Base-by-base conservation (phyloP, 2,113 vertebrate genomes). In the Cettia cetti region DNA sequence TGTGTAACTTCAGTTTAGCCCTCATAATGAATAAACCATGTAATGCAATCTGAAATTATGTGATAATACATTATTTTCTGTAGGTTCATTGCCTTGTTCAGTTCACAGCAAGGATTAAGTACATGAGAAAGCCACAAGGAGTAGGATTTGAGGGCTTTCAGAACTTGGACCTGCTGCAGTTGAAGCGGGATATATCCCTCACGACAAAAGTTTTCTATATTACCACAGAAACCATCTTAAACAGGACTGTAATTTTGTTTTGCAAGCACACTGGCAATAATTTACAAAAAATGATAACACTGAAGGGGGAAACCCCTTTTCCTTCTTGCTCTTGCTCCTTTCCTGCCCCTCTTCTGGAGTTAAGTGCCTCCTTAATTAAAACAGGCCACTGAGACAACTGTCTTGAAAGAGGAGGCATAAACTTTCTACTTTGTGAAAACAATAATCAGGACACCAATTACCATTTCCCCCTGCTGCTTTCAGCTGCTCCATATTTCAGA, bases 21-120 rank as follows among this genome's bases (percentile, higher is more conserved):
- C 40, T 84, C 33, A 7, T 83, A 64, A 88, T 78, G 72, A 88
- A 49, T 54, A 53, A 3, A 68, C 28, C 21, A 33, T 57, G 45
- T 23, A 75, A 75, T 53, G 52, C n/a, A 71, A 56, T 78, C 76
- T 93, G 60, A 61, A 93, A 31, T 86, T 89, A 71, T 33, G 45
- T 72, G 69, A 75, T 86, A 68, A 75, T 92, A 81, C 53, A 30
- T 66, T 81, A 33, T 97, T 96, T 96, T 93, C 80, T 78, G 64
- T 70, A 52, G 71, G 60, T 93, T 91, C 71, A 54, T 44, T 86
- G 76, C 88, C 47, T 90, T 14, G 4, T 75, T 89, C 64, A 18
- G 60, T 72, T 92, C 77, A 76, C 53, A 94, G 60, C 31, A 74
- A 54, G 20, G 71, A 95, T 69, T 83, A 86, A 93, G 52, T 59